Base-by-base conservation (phyloP, 53 echinoderm and acorn worm genomes). In the Holothuria leucospilota region DNA sequence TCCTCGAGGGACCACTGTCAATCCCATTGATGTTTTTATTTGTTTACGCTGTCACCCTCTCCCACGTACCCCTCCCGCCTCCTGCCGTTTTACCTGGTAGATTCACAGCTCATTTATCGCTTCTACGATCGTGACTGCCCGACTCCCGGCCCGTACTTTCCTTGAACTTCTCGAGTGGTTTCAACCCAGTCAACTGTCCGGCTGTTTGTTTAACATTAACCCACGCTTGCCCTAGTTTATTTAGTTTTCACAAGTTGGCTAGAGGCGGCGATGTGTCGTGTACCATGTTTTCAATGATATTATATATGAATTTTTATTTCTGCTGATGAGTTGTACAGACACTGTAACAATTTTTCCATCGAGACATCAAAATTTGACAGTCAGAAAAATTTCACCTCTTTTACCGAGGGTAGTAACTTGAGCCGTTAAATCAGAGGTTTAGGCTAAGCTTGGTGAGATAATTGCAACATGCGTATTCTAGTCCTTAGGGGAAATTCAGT, bases 191-290 rank as follows among this genome's bases (percentile, higher is more conserved):
- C 52, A 25, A 75, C 75, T 34, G 39, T 53, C 75, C 51, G 49
- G 13, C 49, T 51, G 75, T 75, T 75, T 75, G 75, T 75, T 75
- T 75, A 75, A 51, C 75, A 49, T 75, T 75, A 75, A 46, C 49
- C 24, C 52, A 25, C 25, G 34, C 70, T 75, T 75, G 75, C 39
- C 75, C 75, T 49, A 75, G 75, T 42, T 49, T 75, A 75, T 75
- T 75, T 51, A 75, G 75, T 49, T 75, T 75, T 46, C 49, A 53
- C 49, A 51, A 25, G 23, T 74, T 26, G n/a, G 51, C 75, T n/a
- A 53, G 41, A 41, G 75, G 75, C 75, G 52, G 75, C 75, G 75
- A 56, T 75, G 75, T 75, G 75, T 51, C 75, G 23, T 41, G 20
- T 29, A 21, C 11, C 40, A 70, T 30, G 70, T 70, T 70, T 68